Evolutionary conservation across 23 tunicate species (phyloP).

Genomic region (Ciona savignyi): DNA sequence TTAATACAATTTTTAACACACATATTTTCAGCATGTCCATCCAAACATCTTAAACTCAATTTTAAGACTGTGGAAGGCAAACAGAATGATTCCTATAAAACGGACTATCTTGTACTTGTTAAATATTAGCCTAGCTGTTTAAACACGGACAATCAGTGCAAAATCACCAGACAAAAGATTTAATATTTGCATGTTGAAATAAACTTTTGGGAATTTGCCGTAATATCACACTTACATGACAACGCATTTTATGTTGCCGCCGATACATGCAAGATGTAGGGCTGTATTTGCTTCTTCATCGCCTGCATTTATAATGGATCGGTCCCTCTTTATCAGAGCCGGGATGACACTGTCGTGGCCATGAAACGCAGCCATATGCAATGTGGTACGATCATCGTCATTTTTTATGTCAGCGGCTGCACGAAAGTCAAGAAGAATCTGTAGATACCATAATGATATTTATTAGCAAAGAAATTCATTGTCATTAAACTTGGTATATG

Average conservation of each 20-base stretch:
- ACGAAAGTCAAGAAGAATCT: conserved; percentile 60
- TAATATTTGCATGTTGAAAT: too few species aligned
- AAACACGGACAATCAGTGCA: too few species aligned
- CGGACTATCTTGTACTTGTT: too few species aligned
- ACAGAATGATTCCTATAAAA: too few species aligned
- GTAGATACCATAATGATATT: background rate
- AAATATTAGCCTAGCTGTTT: too few species aligned
- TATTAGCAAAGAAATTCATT: background rate
- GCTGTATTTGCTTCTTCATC: conserved; percentile 91
- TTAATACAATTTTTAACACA: too few species aligned
- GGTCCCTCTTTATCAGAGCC: conserved; percentile 67
- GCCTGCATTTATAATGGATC: conserved; percentile 69
- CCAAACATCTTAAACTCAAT: too few species aligned
- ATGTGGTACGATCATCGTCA: conserved; percentile 89
- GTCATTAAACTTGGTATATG: too few species aligned
- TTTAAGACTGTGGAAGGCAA: too few species aligned
- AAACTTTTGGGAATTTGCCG: too few species aligned
- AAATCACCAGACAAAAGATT: too few species aligned
- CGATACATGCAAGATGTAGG: conserved; percentile 84
- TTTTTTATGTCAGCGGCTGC: conserved; percentile 86
- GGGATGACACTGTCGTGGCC: conserved; percentile 76
- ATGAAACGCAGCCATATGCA: conserved; percentile 92
- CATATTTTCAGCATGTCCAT: too few species aligned
- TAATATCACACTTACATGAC: conserved; percentile 29
- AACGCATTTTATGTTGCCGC: conserved; percentile 73